Base-by-base conservation (phyloP, 2,797 vertebrate species). In the Lepidocolaptes lacrymiger region DNA sequence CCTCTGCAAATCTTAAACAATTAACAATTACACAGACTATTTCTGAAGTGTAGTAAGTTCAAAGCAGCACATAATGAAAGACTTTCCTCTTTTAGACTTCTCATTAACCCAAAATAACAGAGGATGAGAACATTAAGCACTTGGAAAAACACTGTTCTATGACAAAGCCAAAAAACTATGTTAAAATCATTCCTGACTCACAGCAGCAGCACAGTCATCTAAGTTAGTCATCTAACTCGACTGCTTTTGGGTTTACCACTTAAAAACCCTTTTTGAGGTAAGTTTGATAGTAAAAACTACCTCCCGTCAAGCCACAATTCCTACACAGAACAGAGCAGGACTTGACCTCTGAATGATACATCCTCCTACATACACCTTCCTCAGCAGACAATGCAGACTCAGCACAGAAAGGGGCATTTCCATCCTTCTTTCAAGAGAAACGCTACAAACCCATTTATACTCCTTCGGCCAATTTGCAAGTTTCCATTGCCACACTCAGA, bases 91-190 rank as follows among this genome's bases (percentile, higher is more conserved):
- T 96, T 83, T 27, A 87, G 67, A 86, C 34, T 75, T 46, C 73
- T 91, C 82, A 88, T 82, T 87, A 91, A 87, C n/a, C 14, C 91
- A 72, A 61, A 89, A 89, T 77, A 89, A 80, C 78, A 74, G 39
- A 81, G 64, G 51, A 86, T 0, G 0, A 88, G 78, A 91, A 91
- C 43, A 61, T 27, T 55, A 51, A 92, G 78, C 68, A 55, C 78
- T 64, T 83, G 61, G 44, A 93, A 55, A 51, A 51, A 89, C 14
- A 28, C 16, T 78, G n/a, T 58, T 51, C 62, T 95, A 46, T 82
- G 76, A 75, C 51, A 91, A 85, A 23, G 77, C 72, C 71, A 93
- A 89, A 85, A 94, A 67, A 12, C 34, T 41, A 13, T 46, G 68
- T 73, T 86, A 68, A 81, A 91, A 78, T 72, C 3, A 63, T 27